Evolutionary conservation across 2,797 vertebrate genomes (phyloP), one percentile per base, ranked within the genome.

Genomic region (Phyllotis vaccarum): DNA sequence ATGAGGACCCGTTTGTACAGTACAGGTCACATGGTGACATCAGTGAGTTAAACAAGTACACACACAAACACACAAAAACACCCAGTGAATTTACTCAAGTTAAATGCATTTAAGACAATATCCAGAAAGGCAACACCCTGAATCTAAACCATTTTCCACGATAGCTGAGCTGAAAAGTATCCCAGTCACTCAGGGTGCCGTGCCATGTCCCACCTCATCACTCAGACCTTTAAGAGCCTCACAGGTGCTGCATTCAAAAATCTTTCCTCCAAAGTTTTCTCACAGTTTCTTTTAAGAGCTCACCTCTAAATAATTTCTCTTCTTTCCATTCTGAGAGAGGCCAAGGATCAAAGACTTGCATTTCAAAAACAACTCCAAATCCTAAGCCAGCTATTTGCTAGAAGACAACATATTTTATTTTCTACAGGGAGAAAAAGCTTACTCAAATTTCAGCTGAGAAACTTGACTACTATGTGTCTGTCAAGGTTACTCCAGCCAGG

Each of bases 351-450:
- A 95, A 92, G 60, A 19, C 72, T 68, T 90, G 56, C 21, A 60
- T 79, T 76, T 95, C 66, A 82, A 62, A 90, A 93, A 60, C 54
- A 94, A 49, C 74, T 75, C 54, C 52, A 96, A 91, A 82, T 46
- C n/a, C 81, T 37, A 46, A 90, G 91, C 19, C 3, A 6, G 62
- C 74, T 95, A 64, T 68, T 95, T 92, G n/a, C 92, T 90, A 88
- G 75, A 21, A 83, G 80, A 89, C 62, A 70, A 81, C 60, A 27
- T 58, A 92, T 72, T 93, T 90, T 91, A 70, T 95, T 86, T 85
- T 58, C 86, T 49, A 82, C 6, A 17, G 60, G 90, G 24, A 76
- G 82, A 95, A 90, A 75, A 94, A 54, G 46, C 92, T 95, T 78
- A 66, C 72, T 29, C 52, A 92, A 80, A 40, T 96, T 94, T 86